Conservation (phyloP, 1,140 invertebrate species). For the Ridgeia piscesae region DNA sequence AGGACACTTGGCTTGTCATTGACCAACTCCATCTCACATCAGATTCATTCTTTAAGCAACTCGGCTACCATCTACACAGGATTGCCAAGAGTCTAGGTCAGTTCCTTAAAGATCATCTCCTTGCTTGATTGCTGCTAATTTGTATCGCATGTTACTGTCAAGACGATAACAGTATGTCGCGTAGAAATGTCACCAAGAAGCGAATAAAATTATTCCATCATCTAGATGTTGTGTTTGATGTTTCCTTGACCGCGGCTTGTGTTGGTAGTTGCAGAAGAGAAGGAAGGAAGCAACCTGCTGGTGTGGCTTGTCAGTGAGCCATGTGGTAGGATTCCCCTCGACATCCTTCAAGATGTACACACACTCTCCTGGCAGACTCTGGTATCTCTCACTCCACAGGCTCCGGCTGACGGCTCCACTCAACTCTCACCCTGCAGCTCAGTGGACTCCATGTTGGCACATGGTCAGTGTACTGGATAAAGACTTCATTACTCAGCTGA, state of each 20-base stretch:
- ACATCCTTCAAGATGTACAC: slow-evolving; percentile 42
- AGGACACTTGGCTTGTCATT: slow-evolving; percentile 52
- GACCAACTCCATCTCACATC: slow-evolving; percentile 51
- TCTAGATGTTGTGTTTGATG: neutral
- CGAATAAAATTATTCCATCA: neutral
- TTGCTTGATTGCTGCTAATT: neutral
- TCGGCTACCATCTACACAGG: slow-evolving; percentile 44
- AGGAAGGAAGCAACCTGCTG: slow-evolving; percentile 36
- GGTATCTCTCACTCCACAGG: neutral
- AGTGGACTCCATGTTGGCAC: neutral
- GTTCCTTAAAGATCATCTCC: slow-evolving; percentile 15
- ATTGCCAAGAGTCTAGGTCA: slow-evolving; percentile 44
- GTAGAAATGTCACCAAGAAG: neutral
- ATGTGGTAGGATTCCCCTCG: slow-evolving; percentile 37
- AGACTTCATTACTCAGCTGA: neutral
- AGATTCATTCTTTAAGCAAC: slow-evolving; percentile 36
- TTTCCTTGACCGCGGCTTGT: neutral
- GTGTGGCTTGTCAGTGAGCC: slow-evolving; percentile 51
- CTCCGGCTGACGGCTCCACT: neutral
- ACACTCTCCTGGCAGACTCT: slow-evolving; percentile 43
- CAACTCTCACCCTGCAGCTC: neutral
- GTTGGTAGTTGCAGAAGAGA: neutral
- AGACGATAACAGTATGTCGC: neutral
- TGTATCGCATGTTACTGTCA: neutral
- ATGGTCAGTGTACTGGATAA: neutral